These are phyloP conservation scores for Brachynemurus nebulosus DNA, from an alignment of 2,888 invertebrate species.

Conservation along the genomic window DNA sequence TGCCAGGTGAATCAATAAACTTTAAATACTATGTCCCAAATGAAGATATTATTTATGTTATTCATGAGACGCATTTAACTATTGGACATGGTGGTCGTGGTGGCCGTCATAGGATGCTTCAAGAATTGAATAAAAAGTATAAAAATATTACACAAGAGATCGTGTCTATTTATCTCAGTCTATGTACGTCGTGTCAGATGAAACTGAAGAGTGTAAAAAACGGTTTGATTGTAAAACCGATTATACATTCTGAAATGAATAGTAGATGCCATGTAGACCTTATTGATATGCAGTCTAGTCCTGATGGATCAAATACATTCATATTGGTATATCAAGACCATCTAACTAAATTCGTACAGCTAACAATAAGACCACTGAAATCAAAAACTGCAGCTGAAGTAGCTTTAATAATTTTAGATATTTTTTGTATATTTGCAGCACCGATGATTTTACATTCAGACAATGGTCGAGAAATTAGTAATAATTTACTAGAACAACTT, in stretches of 20 bases:
- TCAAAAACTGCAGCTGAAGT: too few relatives aligned
- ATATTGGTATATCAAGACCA: conserved; percentile 28
- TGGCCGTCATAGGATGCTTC: conserved; percentile 5
- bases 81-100: conserved; percentile 11
- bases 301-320: conserved; percentile 25
- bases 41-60: too few relatives aligned
- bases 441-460: conserved; percentile 25
- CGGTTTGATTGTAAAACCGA: conserved; percentile 16
- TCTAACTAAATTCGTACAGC: conserved; percentile 27
- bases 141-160: too few relatives aligned
- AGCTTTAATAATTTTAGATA: conserved; percentile 24
- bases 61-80: conserved; percentile 10
- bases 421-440: conserved; percentile 28
- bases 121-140: conserved; percentile 1
- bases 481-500: conserved; percentile 21
- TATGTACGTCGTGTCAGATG: conserved; percentile 10
- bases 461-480: conserved; percentile 25
- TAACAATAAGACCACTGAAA: too few relatives aligned
- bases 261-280: conserved; percentile 27
- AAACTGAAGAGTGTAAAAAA: conserved; percentile 10
- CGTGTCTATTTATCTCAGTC: too few relatives aligned
- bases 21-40: too few relatives aligned
- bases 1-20: too few relatives aligned
- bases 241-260: conserved; percentile 20
- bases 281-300: conserved; percentile 25